Conservation (phyloP, 92 coral and sea anemone species). For the Porites lobata region DNA sequence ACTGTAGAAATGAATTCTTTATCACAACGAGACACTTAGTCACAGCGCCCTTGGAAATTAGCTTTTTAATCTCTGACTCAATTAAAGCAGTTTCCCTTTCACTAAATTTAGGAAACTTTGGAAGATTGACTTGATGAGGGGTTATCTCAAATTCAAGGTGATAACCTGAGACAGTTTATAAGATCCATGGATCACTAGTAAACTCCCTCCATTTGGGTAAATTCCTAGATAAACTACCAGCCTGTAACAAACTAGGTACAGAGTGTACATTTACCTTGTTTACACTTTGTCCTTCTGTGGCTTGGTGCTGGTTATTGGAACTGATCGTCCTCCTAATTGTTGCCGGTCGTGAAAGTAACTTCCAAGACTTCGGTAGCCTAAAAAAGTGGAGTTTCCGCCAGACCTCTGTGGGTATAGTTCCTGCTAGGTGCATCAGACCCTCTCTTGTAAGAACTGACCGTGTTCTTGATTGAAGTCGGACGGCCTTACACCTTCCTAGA, state of each 20-base stretch:
- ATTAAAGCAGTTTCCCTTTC: background rate
- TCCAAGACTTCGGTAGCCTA: constrained; percentile 8
- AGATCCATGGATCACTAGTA: background rate
- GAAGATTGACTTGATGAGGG: background rate
- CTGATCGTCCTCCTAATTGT: background rate
- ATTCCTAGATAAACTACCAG: too few relatives aligned
- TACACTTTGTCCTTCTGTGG: constrained; percentile 20
- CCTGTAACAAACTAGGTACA: too few relatives aligned
- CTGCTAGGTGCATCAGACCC: background rate
- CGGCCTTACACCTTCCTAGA: constrained; percentile 24
- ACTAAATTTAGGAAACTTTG: background rate
- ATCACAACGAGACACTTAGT: background rate
- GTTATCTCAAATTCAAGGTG: background rate
- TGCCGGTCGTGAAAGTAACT: too few relatives aligned
- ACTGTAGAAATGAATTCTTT: background rate
- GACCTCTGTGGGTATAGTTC: background rate
- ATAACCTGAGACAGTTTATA: background rate
- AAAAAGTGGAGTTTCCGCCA: constrained; percentile 7
- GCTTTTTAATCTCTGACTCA: background rate
- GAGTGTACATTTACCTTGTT: too few relatives aligned
- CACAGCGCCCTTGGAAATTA: background rate
- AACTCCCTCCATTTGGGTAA: too few relatives aligned
- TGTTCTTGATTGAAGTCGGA: background rate
- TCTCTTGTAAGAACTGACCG: too few relatives aligned
- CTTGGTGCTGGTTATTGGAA: constrained; percentile 15